Evolutionary conservation across 2,113 vertebrate species (phyloP).

Genomic region (Bungarus multicinctus): DNA sequence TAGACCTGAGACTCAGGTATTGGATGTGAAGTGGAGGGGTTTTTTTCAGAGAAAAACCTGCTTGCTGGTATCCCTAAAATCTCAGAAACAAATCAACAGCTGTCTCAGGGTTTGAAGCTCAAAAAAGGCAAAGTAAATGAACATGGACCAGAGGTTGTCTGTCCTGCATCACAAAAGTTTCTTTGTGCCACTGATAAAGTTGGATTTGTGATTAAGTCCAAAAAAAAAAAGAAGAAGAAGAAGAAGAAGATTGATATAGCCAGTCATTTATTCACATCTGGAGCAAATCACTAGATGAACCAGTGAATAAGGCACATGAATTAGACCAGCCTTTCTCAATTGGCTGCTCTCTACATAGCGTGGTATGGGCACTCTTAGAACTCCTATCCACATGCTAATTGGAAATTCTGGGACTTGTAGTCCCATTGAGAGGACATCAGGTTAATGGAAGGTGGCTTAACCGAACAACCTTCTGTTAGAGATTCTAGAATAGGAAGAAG

Average conservation of each 20-base stretch:
- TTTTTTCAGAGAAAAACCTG: background rate
- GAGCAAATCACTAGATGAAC: background rate
- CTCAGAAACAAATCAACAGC: background rate
- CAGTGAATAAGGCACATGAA: background rate
- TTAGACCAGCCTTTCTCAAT: background rate
- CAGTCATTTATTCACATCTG: constrained; percentile 16
- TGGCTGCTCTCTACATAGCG: background rate
- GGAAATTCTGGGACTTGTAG: background rate
- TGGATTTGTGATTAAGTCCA: background rate
- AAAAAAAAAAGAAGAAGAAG: background rate
- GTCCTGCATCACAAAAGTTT: constrained; percentile 1
- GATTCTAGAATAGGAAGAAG: background rate
- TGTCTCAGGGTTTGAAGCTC: constrained; percentile 8
- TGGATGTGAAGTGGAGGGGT: background rate
- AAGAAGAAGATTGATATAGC: constrained; percentile 35
- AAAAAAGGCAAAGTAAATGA: constrained; percentile 2
- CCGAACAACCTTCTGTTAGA: background rate
- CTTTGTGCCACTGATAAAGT: background rate
- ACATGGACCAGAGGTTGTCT: background rate
- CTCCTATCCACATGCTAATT: background rate
- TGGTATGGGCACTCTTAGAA: background rate
- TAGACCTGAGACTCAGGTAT: constrained; percentile 50
- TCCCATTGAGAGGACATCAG: background rate
- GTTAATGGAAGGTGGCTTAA: background rate
- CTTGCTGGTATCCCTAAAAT: background rate